Base-by-base conservation (phyloP, 2,888 invertebrate species). In the Eupithecia pulchellata region DNA sequence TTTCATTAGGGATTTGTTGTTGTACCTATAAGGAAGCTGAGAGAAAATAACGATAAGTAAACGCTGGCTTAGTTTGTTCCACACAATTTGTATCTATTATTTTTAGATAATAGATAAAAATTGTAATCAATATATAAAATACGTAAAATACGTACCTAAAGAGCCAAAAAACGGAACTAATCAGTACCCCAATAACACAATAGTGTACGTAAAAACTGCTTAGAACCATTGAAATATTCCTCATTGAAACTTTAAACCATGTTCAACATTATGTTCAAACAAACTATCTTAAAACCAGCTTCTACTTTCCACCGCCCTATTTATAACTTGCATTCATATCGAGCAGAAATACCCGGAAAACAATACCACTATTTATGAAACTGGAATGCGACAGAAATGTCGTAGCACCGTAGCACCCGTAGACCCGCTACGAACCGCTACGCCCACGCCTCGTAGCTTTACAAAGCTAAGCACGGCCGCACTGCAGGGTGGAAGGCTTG, bases 381-480 rank as follows among this genome's bases (percentile, higher is more conserved):
- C 20, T 2, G 47, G 47, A 3, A 20, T 47, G 11, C 47, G 47
- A 47, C 4, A 20, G 11, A 47, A 11, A 47, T 47, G 11, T 30
- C 71, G 67, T 68, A 68, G 71, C 64, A 14, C 39, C 52, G 52
- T 61, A 55, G 67, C 71, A 60, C 27, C 13, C 34, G 61, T 61
- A 61, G 34, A 61, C 32, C 20, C 20, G 39, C 55, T 64, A 71
- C 67, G 55, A 52, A 55, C 8, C 17, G 66, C 70, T 66, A 63
- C 66, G 62, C 65, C 39, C 39, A 20, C 61, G 65, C 57, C 11
- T 25, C 17, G n/a, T 60, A 42, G 30, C 36, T 57, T 57, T 57
- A 17, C 29, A 29, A 57, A 29, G 17, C 20, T 3, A 20, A 9
- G 1, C 20, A 25, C 25, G 20, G 11, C 25, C 52, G 52, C 52